These are phyloP conservation scores for Enhydra lutris DNA, from an alignment of 2,113 vertebrate genomes.

Conservation along the genomic window DNA sequence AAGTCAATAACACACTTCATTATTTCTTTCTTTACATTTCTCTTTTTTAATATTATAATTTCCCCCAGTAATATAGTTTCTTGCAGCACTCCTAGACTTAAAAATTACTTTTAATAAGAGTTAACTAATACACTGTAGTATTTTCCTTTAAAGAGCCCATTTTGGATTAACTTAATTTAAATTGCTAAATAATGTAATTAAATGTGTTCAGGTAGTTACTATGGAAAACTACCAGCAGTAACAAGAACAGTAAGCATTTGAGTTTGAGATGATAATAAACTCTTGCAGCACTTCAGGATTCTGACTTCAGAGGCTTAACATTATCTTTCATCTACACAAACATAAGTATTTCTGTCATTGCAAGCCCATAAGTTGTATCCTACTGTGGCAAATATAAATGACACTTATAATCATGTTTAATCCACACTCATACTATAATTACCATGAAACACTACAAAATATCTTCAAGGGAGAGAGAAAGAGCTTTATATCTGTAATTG, in stretches of 20 bases:
- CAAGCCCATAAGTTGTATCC: slow-evolving; percentile 34
- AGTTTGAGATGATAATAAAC: slow-evolving; percentile 41
- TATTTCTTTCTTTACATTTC: not conserved
- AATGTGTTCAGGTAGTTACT: slow-evolving; percentile 32
- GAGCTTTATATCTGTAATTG: not conserved
- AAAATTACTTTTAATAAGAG: slow-evolving; percentile 48
- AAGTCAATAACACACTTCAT: slow-evolving; percentile 1
- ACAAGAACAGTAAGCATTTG: slow-evolving; percentile 14
- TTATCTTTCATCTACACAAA: slow-evolving; percentile 34
- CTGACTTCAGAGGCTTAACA: slow-evolving; percentile 42
- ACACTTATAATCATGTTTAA: not conserved
- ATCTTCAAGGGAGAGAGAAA: slow-evolving; percentile 32
- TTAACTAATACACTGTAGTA: not conserved
- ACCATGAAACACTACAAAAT: slow-evolving; percentile 27
- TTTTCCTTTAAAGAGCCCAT: not conserved
- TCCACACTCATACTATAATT: slow-evolving; percentile 41
- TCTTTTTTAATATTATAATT: not conserved
- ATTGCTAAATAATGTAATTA: slow-evolving; percentile 57
- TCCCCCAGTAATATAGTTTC: not conserved
- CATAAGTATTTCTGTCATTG: slow-evolving; percentile 4
- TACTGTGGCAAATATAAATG: slow-evolving; percentile 54
- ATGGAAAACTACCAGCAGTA: slow-evolving; percentile 1
- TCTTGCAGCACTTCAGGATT: slow-evolving; percentile 32
- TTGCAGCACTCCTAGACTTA: not conserved
- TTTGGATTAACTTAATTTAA: not conserved